Evolutionary conservation across 2,888 invertebrate species (phyloP).

Genomic region (Uropetala carovei): DNA sequence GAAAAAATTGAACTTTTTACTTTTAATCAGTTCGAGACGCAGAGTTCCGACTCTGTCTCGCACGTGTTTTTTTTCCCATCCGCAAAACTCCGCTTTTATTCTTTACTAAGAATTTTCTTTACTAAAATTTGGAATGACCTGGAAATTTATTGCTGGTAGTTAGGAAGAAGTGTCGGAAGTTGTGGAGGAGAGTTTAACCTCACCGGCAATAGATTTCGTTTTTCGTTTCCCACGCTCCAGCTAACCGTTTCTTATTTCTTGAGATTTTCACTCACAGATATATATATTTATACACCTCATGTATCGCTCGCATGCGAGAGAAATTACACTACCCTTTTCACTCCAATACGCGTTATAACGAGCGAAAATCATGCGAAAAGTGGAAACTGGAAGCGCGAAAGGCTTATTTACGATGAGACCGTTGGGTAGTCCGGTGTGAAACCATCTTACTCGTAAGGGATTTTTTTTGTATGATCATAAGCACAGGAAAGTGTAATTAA

Average conservation of each 20-base stretch:
- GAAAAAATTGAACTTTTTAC: no score
- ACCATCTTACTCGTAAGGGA: not conserved
- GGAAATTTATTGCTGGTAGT: not conserved
- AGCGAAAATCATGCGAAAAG: not conserved
- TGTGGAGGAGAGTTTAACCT: not conserved
- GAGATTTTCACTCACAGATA: constrained; percentile 36
- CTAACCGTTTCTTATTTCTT: constrained; percentile 1
- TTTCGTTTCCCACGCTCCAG: constrained; percentile 1
- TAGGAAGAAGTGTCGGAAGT: not conserved
- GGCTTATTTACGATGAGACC: not conserved
- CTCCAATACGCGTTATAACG: not conserved
- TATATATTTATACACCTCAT: not conserved
- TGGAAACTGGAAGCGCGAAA: not conserved
- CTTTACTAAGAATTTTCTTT: not conserved
- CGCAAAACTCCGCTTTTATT: not conserved
- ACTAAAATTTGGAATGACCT: not conserved
- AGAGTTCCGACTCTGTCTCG: no score
- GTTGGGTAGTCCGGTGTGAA: not conserved
- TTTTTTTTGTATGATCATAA: not conserved
- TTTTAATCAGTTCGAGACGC: no score
- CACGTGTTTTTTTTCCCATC: not conserved
- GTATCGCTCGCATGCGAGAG: constrained; percentile 23
- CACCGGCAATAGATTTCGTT: not conserved
- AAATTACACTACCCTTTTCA: not conserved
- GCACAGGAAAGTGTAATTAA: not conserved